Base-by-base conservation (phyloP, 2,113 vertebrate genomes). In the Mirounga angustirostris region DNA sequence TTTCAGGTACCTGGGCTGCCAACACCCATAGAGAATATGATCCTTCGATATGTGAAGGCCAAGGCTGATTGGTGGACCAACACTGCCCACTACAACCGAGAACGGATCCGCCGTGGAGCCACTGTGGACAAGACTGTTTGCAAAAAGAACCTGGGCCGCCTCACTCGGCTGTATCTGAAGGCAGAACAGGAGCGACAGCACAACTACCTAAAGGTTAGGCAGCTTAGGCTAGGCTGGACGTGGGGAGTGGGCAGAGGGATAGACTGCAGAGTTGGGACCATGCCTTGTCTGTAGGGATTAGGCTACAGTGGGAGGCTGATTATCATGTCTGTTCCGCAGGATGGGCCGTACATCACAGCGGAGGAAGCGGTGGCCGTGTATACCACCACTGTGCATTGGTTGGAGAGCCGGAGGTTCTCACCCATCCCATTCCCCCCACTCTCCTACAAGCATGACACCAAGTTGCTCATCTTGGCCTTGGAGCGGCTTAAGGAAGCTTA, bases 41-140 rank as follows among this genome's bases (percentile, higher is more conserved):
- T 99, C 98, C 98, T 99, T 98, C 99, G 99, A 46, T 99, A 99
- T 0, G 99, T 99, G 98, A 99, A 99, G 97, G 99, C 99, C 79
- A 99, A 99, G 98, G 99, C 99, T 61, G 99, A 99, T 98, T 99
- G 99, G 99, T 99, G 99, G 99, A 99, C 99, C 95, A 99, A 99
- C 94, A 99, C 99, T 0, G 99, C 99, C 33, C 99, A 99, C 98
- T 99, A 99, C 98, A 99, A 99, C 98, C 99, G 99, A 58, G 99
- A 99, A 98, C 99, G 99, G 92, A 99, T 99, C 98, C 99, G 99
- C n/a, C 99, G 99, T 0, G 99, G 99, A 28, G 99, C 99, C 97
- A 99, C 99, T 0, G 99, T 99, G 12, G 99, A 99, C 98, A 99
- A 99, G 98, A 99, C 99, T 0, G 99, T 99, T 96, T 99, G 99